Base-by-base conservation (phyloP, 2,888 invertebrate genomes). In the Hoplodrina blanda region DNA sequence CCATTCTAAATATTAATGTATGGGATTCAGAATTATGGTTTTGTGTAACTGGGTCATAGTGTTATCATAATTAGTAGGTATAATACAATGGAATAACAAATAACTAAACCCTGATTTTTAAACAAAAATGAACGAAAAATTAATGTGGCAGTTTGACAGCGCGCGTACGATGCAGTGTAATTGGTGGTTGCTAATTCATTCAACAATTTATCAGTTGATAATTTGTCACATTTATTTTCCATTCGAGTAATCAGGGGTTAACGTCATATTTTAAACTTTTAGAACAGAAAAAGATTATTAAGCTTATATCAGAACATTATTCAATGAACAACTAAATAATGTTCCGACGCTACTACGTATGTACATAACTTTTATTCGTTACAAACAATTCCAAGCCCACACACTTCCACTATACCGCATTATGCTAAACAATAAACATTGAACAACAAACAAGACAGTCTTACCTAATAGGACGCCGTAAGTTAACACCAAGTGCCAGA, bases 391-490 rank as follows among this genome's bases (percentile, higher is more conserved):
- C 50, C 25, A 62, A 33, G 60, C 56, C 50, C 49, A 52, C 41
- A 56, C 30, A 62, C 30, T 73, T 46, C 44, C 13, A 54, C 44
- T 50, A 33, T 64, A 57, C 76, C 68, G 80, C 76, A 76, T 78
- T 78, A 76, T 73, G 66, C 79, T 78, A 73, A 73, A 67, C 68
- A 52, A 65, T 50, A 57, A 69, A 77, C 62, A 53, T 50, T 62
- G 62, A 80, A 78, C 60, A 79, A 77, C 65, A 77, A 77, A 77
- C 69, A 76, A 78, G 80, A 60, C 66, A 63, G 66, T 50, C 97
- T 91, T 87, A 96, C 96, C 96, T 82, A 96, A 87, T 72, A 95
- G 86, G 63, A 96, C 68, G 75, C 96, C 96, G 76, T 96, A 96
- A n/a, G 92, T 91, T 44, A 96, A 67, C n/a, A 93, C 86, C 73